These are phyloP conservation scores for Hyaena hyaena DNA, from an alignment of 2,113 vertebrate species.

Conservation along the genomic window DNA sequence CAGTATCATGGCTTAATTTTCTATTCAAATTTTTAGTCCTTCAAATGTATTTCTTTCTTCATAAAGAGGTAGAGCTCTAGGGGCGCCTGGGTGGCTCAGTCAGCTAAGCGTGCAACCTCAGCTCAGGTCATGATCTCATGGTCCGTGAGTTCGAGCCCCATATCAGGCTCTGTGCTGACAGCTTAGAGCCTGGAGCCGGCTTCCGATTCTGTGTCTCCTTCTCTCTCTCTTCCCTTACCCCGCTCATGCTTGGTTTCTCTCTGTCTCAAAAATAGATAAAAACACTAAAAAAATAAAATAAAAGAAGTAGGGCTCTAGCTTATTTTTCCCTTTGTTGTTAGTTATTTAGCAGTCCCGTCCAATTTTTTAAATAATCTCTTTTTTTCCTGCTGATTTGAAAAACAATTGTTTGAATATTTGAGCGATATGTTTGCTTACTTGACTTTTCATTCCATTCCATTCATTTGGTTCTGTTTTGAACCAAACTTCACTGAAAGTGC, in stretches of 20 bases:
- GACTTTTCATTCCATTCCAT: neutral
- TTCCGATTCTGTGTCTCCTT: too few species aligned
- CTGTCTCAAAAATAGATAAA: too few species aligned
- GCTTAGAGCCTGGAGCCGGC: too few species aligned
- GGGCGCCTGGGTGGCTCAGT: too few species aligned
- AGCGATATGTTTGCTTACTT: neutral
- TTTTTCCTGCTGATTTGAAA: neutral
- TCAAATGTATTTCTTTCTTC: neutral
- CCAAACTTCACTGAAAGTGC: neutral
- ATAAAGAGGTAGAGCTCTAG: neutral
- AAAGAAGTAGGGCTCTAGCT: neutral
- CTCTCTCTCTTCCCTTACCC: too few species aligned
- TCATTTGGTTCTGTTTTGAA: neutral
- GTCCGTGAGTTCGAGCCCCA: too few species aligned
- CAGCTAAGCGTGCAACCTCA: too few species aligned
- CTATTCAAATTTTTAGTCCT: neutral
- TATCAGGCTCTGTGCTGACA: too few species aligned
- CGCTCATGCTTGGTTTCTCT: too few species aligned
- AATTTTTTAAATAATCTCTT: neutral
- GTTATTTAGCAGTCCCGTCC: neutral
- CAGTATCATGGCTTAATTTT: neutral
- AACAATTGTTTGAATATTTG: neutral
- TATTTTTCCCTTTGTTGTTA: neutral
- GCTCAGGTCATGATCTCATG: too few species aligned
- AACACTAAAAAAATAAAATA: too few species aligned